A percentile compares a stretch with the other conserved stretches of the same genome.
Evolutionary conservation across 2,113 vertebrate species (phyloP).

Genomic region (Hemicordylus capensis): DNA sequence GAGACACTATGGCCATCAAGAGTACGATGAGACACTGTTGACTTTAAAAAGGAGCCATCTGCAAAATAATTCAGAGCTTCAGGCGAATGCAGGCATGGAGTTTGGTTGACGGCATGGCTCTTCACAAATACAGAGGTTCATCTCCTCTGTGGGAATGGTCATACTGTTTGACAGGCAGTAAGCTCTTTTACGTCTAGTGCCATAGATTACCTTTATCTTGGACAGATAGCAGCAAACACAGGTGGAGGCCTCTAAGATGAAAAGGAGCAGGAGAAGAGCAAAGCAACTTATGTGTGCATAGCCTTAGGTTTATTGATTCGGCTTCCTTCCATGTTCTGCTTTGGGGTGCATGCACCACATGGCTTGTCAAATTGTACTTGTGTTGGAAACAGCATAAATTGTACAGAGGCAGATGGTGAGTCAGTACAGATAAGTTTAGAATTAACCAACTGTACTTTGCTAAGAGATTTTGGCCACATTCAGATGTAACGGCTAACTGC

Average conservation of each 20-base stretch:
- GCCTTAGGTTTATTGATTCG: neutral
- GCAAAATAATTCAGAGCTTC: conserved; percentile 52
- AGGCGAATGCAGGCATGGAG: conserved; percentile 18
- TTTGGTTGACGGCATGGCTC: conserved; percentile 2
- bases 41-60: conserved; percentile 40
- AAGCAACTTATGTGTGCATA: neutral
- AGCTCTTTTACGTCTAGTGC: neutral
- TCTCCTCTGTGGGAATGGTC: neutral
- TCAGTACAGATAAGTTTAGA: neutral
- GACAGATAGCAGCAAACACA: neutral
- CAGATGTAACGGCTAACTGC: too few species aligned
- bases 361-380: neutral
- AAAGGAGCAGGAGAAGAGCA: conserved; percentile 13
- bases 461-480: too few species aligned
- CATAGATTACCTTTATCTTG: conserved; percentile 1
- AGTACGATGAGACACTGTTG: conserved; percentile 59
- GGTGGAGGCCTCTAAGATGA: neutral
- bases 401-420: neutral
- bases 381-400: neutral
- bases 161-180: neutral
- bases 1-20: conserved; percentile 39
- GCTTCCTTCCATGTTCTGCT: conserved; percentile 15
- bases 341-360: neutral
- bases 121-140: neutral
- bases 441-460: neutral